Conservation (phyloP, 2,888 invertebrate genomes). For the Autographa gamma region DNA sequence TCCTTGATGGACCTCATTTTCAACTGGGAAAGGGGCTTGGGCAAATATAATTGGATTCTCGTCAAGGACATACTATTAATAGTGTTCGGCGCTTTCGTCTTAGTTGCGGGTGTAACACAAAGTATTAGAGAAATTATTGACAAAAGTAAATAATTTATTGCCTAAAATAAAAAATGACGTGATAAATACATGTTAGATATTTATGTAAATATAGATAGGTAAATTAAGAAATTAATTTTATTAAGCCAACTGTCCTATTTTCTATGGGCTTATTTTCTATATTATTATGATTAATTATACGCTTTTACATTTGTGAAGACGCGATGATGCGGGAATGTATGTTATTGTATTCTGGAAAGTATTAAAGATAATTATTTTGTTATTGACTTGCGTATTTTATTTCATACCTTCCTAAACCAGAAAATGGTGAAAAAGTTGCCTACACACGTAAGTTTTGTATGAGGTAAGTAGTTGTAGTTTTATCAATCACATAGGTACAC, state of each 20-base stretch:
- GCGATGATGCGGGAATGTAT: conserved; percentile 28
- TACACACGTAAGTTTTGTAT: too few relatives aligned
- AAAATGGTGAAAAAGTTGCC: too few relatives aligned
- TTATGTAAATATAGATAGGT: conserved; percentile 55
- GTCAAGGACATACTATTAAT: conserved; percentile 90
- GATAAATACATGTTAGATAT: conserved; percentile 37
- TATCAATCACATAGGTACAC: too few relatives aligned
- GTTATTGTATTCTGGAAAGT: conserved; percentile 10
- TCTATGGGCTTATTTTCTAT: conserved; percentile 9
- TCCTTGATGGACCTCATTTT: conserved; percentile 92
- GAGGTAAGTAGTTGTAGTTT: too few relatives aligned
- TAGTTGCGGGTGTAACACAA: conserved; percentile 90
- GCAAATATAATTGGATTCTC: conserved; percentile 91
- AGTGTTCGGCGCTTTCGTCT: conserved; percentile 90
- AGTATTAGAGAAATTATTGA: conserved; percentile 82
- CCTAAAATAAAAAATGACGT: conserved; percentile 22
- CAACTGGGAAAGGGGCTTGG: conserved; percentile 91
- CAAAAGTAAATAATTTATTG: conserved; percentile 30
- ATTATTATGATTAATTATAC: background rate
- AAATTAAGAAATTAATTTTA: conserved; percentile 38
- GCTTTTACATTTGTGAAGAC: conserved; percentile 8
- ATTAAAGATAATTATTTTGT: conserved; percentile 27
- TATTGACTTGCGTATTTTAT: conserved; percentile 8
- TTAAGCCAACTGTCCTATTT: conserved; percentile 26
- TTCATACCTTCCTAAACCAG: background rate